Conservation (phyloP, 2,888 invertebrate genomes). For the Lasius fuliginosus region DNA sequence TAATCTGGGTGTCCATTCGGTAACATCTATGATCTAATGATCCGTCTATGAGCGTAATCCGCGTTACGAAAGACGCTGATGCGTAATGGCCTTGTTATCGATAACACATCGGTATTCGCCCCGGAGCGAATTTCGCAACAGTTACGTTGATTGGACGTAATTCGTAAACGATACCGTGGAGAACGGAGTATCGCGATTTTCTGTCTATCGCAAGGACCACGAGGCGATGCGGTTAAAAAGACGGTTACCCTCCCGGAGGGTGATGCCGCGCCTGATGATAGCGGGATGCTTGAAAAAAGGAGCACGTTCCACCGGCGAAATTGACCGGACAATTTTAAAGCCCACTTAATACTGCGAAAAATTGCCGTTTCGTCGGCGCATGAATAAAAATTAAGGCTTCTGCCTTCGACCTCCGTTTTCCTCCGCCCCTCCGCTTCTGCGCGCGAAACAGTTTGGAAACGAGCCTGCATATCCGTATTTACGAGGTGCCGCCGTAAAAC, state of each 20-base stretch:
- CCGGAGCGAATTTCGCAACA: slow-evolving; percentile 34
- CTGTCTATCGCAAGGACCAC: slow-evolving; percentile 2
- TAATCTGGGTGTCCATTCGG: slow-evolving; percentile 47
- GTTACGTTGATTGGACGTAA: slow-evolving; percentile 19
- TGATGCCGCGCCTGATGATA: slow-evolving; percentile 17
- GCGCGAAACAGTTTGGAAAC: slow-evolving; percentile 54
- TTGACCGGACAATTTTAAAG: slow-evolving; percentile 86
- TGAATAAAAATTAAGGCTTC: slow-evolving; percentile 85
- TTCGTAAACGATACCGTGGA: slow-evolving; percentile 30
- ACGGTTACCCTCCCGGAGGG: slow-evolving; percentile 30
- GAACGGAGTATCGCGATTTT: slow-evolving; percentile 8
- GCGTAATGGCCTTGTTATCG: slow-evolving; percentile 47
- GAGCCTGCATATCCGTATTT: slow-evolving; percentile 69
- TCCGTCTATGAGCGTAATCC: slow-evolving; percentile 48
- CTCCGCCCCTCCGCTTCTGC: neutral
- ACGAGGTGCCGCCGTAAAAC: slow-evolving; percentile 57
- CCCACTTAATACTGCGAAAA: slow-evolving; percentile 85
- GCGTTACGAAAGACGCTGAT: slow-evolving; percentile 46
- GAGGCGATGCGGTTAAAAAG: slow-evolving; percentile 1
- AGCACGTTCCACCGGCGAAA: slow-evolving; percentile 84
- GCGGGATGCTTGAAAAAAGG: slow-evolving; percentile 83
- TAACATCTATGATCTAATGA: slow-evolving; percentile 57
- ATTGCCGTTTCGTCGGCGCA: slow-evolving; percentile 85
- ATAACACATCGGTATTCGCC: slow-evolving; percentile 43
- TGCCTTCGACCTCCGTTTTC: neutral